Evolutionary conservation across 1,140 invertebrate species (phyloP), one percentile per base, ranked within the genome.

Genomic region (Monomorium pharaonis): DNA sequence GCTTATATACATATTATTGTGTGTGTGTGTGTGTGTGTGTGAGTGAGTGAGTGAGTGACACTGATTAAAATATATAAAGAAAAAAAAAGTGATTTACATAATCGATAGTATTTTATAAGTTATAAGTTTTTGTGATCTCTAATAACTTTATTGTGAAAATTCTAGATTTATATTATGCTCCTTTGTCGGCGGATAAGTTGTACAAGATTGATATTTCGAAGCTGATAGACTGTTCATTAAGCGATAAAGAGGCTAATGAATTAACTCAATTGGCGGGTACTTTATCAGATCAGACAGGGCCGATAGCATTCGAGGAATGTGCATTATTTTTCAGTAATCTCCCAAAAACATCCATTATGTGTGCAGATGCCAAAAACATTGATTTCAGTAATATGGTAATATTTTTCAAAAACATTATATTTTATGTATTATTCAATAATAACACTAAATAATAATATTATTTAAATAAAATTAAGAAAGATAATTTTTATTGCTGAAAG

Each of bases 261-360:
- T 0, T 14, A 44, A 67, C 37, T 7, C 44, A 70, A 24, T 1
- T 70, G 14, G 27, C 47, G 10, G 24, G 5, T 18, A 30, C 3
- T 7, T 30, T 72, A n/a, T 54, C 69, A 30, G 69, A 18, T n/a
- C 69, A 72, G 27, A 72, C 47, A n/a, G 47, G 24, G 24, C 24
- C 69, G 3, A 51, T 72, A n/a, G 27, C 47, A 33, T 72, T 44
- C 3, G 9, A 51, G 7, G 6, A 30, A 1, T 30, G 24, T 30
- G 16, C 10, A 72, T 12, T 72, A 72, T 54, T 72, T 51, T 72
- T 54, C 16, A 72, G 47, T 10, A 33, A 72, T 54, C 1, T 72
- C 1, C 47, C 47, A 14, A 3, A 51, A 18, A 33, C 69, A 3
- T 10, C 24, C 18, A 54, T 72, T 1, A 10, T 72, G 24, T 72